These are phyloP conservation scores for Eupelmus urozonus DNA, from an alignment of 2,888 invertebrate species.

Conservation along the genomic window DNA sequence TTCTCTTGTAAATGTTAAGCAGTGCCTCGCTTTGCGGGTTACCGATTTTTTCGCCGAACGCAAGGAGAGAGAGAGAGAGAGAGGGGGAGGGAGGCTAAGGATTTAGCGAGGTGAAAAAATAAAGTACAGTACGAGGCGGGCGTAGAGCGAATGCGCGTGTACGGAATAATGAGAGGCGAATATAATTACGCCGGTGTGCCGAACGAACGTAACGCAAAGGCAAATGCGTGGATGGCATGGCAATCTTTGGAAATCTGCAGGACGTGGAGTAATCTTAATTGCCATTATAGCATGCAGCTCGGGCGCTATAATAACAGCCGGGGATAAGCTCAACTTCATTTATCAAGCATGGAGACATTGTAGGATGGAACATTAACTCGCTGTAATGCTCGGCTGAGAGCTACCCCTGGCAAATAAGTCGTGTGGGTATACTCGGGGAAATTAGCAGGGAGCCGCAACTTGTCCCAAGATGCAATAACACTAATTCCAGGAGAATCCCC, in stretches of 20 bases:
- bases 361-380: too few relatives aligned
- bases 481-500: too few relatives aligned
- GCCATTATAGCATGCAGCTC: conserved; percentile 20
- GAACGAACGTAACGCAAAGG: neutral
- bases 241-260: conserved; percentile 10
- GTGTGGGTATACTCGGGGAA: too few relatives aligned
- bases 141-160: conserved; percentile 1
- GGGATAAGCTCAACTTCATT: too few relatives aligned
- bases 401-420: too few relatives aligned
- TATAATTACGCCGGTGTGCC: neutral
- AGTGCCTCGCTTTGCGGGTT: neutral
- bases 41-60: neutral
- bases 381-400: too few relatives aligned
- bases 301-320: conserved; percentile 4
- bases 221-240: neutral
- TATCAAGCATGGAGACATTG: too few relatives aligned
- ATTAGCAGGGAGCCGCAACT: too few relatives aligned
- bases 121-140: neutral
- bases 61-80: neutral
- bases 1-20: neutral
- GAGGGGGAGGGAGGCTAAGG: neutral
- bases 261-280: conserved; percentile 22
- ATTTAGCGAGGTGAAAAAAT: conserved; percentile 2
- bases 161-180: conserved; percentile 5
- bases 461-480: too few relatives aligned